Percentiles rank a stretch among this genome's conserved stretches.
These are phyloP conservation scores for Orthonevra nobilis DNA, from an alignment of 2,888 invertebrate genomes.

Conservation along the genomic window DNA sequence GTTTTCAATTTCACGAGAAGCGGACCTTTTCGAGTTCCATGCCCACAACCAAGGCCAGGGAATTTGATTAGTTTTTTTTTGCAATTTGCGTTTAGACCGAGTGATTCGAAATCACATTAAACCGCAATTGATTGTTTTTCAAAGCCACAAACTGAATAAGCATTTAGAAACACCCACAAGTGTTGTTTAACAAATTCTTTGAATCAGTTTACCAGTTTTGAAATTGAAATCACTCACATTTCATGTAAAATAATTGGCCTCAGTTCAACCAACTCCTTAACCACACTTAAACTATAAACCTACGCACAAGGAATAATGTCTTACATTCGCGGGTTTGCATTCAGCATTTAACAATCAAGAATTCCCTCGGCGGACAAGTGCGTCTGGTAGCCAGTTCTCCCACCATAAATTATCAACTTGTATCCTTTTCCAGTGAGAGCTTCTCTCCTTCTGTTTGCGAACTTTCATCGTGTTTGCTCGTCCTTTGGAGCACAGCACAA, in stretches of 20 bases:
- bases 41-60: constrained; percentile 55
- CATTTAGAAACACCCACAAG: too few species aligned
- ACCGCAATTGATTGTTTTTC: too few species aligned
- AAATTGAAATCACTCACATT: too few species aligned
- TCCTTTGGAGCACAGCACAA: background rate
- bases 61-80: constrained; percentile 43
- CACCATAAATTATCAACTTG: constrained; percentile 60
- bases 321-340: background rate
- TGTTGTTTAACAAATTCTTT: too few species aligned
- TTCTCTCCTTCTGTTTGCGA: background rate
- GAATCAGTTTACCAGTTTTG: too few species aligned
- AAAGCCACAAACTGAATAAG: too few species aligned
- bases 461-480: background rate
- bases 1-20: constrained; percentile 40
- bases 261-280: background rate
- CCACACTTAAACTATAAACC: constrained; percentile 1
- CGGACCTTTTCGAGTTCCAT: constrained; percentile 24
- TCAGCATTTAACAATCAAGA: constrained; percentile 35
- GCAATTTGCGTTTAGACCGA: constrained; percentile 40
- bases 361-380: constrained; percentile 47
- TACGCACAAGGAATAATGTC: constrained; percentile 25
- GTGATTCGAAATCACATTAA: constrained; percentile 58
- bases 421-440: constrained; percentile 40
- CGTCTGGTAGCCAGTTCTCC: constrained; percentile 63
- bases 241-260: constrained; percentile 46